Conservation (phyloP, 64 coral and sea anemone species). For the Actinia equina region DNA sequence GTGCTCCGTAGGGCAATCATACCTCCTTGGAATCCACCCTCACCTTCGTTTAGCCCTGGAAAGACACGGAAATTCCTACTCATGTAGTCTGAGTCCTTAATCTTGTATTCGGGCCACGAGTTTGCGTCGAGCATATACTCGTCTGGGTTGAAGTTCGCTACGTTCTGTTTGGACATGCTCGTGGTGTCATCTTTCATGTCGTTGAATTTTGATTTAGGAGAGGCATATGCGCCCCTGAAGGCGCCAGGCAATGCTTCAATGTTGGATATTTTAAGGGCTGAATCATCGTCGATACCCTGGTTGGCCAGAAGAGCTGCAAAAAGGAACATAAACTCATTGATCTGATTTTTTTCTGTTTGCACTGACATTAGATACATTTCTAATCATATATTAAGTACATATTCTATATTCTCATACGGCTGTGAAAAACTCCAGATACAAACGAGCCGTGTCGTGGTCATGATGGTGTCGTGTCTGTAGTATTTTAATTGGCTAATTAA, state of each 20-base stretch:
- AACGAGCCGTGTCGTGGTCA: too few relatives aligned
- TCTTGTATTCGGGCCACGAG: constrained; percentile 88
- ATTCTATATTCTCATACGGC: too few relatives aligned
- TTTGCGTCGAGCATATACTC: constrained; percentile 64
- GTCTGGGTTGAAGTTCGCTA: constrained; percentile 51
- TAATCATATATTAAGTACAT: too few relatives aligned
- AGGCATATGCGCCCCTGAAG: background rate
- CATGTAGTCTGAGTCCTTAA: constrained; percentile 81
- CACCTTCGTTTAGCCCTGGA: background rate
- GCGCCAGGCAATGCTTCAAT: constrained; percentile 59
- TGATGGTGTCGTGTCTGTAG: too few relatives aligned
- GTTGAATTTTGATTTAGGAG: constrained; percentile 54
- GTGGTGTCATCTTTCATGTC: background rate
- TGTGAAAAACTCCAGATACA: too few relatives aligned
- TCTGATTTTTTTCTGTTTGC: background rate
- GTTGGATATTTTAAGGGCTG: constrained; percentile 81
- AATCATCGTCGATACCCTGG: constrained; percentile 91
- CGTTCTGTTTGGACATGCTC: constrained; percentile 16
- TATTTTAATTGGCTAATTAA: too few relatives aligned
- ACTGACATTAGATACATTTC: too few relatives aligned
- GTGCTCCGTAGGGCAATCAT: background rate
- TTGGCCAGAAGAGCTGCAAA: constrained; percentile 73
- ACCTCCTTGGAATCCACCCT: constrained; percentile 12
- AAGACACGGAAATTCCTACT: constrained; percentile 15
- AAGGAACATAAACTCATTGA: background rate